Evolutionary conservation across 2,797 vertebrate genomes (phyloP).

Genomic region (Buceros bicornis): DNA sequence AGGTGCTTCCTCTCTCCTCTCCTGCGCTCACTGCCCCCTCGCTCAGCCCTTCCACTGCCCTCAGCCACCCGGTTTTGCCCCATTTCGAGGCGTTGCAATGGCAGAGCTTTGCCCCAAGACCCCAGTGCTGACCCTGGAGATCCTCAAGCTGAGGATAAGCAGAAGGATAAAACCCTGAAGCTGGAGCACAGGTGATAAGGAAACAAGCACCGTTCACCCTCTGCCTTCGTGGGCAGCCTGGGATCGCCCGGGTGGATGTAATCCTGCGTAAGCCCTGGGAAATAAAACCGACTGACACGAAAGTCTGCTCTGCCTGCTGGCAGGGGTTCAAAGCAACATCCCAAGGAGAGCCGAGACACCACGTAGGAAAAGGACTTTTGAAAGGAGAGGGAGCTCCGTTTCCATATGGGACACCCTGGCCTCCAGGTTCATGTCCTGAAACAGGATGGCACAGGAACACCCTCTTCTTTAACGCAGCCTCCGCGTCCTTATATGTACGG

Average conservation of each 20-base stretch:
- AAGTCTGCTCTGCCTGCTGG: background rate
- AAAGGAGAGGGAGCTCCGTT: background rate
- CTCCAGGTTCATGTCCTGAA: background rate
- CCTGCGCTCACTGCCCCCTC: background rate
- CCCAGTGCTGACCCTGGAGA: fast-evolving
- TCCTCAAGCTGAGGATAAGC: background rate
- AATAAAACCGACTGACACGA: background rate
- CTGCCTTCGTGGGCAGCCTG: background rate
- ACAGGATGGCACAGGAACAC: background rate
- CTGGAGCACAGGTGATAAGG: fast-evolving
- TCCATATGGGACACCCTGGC: background rate
- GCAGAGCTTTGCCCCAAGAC: too few relatives aligned
- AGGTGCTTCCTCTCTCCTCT: background rate
- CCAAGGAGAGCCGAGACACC: background rate
- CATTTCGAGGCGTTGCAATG: background rate
- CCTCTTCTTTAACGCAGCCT: background rate
- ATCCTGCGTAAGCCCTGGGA: background rate
- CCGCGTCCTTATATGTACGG: background rate
- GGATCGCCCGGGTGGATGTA: background rate
- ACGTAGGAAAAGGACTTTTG: background rate
- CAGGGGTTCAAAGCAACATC: background rate
- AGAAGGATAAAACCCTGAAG: too few relatives aligned
- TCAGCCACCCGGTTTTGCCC: background rate
- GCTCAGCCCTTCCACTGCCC: background rate
- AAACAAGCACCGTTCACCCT: too few relatives aligned